Percentiles rank a stretch among this genome's conserved stretches.
These are phyloP conservation scores for Phalacrocorax aristotelis DNA, from an alignment of 2,113 vertebrate genomes.

Conservation along the genomic window DNA sequence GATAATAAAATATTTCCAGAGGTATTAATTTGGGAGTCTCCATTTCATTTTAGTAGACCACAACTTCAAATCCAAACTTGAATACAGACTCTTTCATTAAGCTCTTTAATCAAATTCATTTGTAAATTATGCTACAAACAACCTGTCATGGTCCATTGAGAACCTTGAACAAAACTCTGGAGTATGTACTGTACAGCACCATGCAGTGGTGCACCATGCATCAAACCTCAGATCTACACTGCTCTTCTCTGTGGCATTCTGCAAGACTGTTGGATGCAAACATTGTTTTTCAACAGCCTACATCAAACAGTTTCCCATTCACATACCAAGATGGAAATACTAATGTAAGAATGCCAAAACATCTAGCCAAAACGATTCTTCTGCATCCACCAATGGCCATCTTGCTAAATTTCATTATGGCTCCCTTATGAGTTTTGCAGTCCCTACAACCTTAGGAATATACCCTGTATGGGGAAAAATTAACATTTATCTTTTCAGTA, in stretches of 20 bases:
- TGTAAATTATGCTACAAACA: slow-evolving; percentile 13
- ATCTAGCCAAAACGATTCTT: not conserved
- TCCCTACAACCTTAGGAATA: not conserved
- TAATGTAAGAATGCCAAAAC: not conserved
- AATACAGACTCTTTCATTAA: slow-evolving; percentile 7
- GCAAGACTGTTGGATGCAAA: not conserved
- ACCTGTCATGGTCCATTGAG: slow-evolving; percentile 15
- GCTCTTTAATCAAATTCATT: not conserved
- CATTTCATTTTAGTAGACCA: not conserved
- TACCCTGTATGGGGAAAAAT: not conserved
- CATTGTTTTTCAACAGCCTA: not conserved
- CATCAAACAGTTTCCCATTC: not conserved
- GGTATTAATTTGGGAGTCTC: slow-evolving; percentile 14
- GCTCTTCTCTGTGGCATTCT: not conserved
- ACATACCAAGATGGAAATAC: not conserved
- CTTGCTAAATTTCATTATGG: not conserved
- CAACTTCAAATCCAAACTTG: slow-evolving; percentile 5
- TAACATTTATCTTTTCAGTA: not conserved
- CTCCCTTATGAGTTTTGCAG: not conserved
- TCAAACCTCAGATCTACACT: not conserved
- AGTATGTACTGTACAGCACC: not conserved
- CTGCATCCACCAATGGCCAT: not conserved
- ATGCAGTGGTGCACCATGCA: not conserved
- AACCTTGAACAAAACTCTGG: not conserved
- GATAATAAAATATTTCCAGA: not conserved